These are phyloP conservation scores for Gyrodactylus bullatarudis DNA, from an alignment of 1,140 invertebrate species.

Conservation along the genomic window DNA sequence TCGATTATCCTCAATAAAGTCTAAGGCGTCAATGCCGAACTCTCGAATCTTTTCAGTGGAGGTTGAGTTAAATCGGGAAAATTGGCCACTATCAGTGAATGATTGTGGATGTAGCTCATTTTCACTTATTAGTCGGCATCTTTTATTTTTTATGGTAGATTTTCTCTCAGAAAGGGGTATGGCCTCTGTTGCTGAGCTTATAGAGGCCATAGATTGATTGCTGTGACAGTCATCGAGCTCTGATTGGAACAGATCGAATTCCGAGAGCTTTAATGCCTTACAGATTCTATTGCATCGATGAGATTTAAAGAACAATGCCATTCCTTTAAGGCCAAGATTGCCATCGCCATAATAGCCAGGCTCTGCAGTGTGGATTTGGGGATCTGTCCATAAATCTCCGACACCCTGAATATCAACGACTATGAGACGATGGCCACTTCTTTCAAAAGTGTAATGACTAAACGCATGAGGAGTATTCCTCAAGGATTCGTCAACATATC, in stretches of 20 bases:
- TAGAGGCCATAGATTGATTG: background rate
- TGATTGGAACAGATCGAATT: background rate
- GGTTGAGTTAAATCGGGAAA: no score
- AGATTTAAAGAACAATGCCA: slow-evolving; percentile 20
- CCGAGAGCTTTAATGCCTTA: background rate
- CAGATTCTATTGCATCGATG: background rate
- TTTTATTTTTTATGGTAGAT: no score
- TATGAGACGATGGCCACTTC: slow-evolving; percentile 27
- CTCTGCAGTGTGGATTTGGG: slow-evolving; percentile 26
- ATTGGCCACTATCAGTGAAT: no score
- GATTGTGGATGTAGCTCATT: no score
- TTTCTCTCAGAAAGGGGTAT: no score
- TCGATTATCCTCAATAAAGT: no score
- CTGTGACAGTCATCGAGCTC: background rate
- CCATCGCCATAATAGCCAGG: slow-evolving; percentile 26
- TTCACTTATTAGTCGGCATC: no score
- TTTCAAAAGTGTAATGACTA: slow-evolving; percentile 30
- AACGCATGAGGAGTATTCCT: slow-evolving; percentile 25
- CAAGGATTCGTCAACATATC: slow-evolving; percentile 25
- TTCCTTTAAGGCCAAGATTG: slow-evolving; percentile 27
- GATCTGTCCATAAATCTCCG: slow-evolving; percentile 29
- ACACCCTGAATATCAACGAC: slow-evolving; percentile 31
- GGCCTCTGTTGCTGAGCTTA: no score
- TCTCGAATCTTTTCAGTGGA: no score
- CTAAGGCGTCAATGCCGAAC: no score